Base-by-base conservation (phyloP, 2,888 invertebrate species). In the Ethmia dodecea region DNA sequence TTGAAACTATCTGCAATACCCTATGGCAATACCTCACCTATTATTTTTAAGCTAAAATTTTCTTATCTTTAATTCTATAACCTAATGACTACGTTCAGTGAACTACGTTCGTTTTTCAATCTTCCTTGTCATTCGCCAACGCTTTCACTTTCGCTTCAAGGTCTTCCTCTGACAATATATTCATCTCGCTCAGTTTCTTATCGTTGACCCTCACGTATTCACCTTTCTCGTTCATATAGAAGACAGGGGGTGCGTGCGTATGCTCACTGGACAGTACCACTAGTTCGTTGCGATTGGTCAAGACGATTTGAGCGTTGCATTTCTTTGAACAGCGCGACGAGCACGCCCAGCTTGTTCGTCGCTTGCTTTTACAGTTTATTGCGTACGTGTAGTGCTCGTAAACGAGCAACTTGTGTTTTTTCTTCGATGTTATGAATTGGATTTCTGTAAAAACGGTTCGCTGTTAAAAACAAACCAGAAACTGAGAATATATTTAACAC, bases 401-500 rank as follows among this genome's bases (percentile, higher is more conserved):
- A 0, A 81, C 74, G 2, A 83, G 55, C 28, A 83, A 49, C 15
- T 68, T 48, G 32, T 64, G 49, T 2, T 81, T 80, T 35, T 65
- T 77, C 47, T 76, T 74, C 15, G 80, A 81, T 9, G 62, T 60
- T 43, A 80, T 80, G 49, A 66, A 81, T 45, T 75, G 67, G 38
- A 81, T 75, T 56, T 74, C 81, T 77, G 73, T 10, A 75, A 70
- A 43, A 60, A 55, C 38, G 20, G n/a, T 22, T 9, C n/a, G n/a
- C n/a, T n/a, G n/a, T n/a, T n/a, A n/a, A n/a, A n/a, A n/a, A n/a
- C n/a, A n/a, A n/a, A n/a, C n/a, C n/a, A n/a, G n/a, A n/a, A n/a
- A n/a, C n/a, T n/a, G n/a, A n/a, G n/a, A n/a, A n/a, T n/a, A n/a
- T n/a, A n/a, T n/a, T n/a, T n/a, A n/a, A n/a, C n/a, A n/a, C n/a